Percentiles rank a stretch among this genome's conserved stretches.
phyloP scores from a whole-genome alignment of 1,140 invertebrate species.

The Camponotus pennsylvanicus region DNA sequence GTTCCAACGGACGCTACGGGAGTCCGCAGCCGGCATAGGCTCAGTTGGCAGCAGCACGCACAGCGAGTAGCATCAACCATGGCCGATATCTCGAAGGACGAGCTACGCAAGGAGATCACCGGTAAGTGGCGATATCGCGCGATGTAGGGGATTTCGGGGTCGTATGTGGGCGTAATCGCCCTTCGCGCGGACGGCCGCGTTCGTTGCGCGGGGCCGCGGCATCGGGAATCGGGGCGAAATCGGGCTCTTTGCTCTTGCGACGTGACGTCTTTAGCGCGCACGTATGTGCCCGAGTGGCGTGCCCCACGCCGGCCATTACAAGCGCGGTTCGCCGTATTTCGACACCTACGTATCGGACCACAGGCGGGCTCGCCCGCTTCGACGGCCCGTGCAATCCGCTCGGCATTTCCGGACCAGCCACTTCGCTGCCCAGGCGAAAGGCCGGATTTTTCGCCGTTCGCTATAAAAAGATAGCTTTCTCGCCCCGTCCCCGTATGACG shows the following conservation, averaged over 20 bases:
- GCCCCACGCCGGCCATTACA: constrained; percentile 84
- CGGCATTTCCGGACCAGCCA: constrained; percentile 67
- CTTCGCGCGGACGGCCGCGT: constrained; percentile 64
- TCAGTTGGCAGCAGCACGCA: constrained; percentile 86
- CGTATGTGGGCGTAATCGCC: constrained; percentile 68
- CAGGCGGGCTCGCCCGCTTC: neutral
- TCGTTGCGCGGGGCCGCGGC: constrained; percentile 78
- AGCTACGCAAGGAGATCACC: constrained; percentile 90
- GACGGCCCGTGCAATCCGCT: constrained; percentile 44
- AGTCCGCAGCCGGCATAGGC: constrained; percentile 80
- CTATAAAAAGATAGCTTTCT: constrained; percentile 65
- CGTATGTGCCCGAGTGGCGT: constrained; percentile 81
- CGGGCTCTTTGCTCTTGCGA: constrained; percentile 85
- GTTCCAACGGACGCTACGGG: constrained; percentile 83
- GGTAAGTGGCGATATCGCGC: constrained; percentile 87
- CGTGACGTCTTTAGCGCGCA: constrained; percentile 74
- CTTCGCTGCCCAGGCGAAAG: constrained; percentile 56
- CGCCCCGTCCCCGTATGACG: constrained; percentile 66
- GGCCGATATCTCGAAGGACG: constrained; percentile 90
- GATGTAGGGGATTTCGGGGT: constrained; percentile 73
- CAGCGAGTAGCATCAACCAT: constrained; percentile 85
- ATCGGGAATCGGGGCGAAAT: constrained; percentile 83
- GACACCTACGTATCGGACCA: constrained; percentile 67
- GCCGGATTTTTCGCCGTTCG: constrained; percentile 59
- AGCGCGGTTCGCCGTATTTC: constrained; percentile 61